Conservation (phyloP, 1,140 invertebrate species). For the Drosophila ercepeae region DNA sequence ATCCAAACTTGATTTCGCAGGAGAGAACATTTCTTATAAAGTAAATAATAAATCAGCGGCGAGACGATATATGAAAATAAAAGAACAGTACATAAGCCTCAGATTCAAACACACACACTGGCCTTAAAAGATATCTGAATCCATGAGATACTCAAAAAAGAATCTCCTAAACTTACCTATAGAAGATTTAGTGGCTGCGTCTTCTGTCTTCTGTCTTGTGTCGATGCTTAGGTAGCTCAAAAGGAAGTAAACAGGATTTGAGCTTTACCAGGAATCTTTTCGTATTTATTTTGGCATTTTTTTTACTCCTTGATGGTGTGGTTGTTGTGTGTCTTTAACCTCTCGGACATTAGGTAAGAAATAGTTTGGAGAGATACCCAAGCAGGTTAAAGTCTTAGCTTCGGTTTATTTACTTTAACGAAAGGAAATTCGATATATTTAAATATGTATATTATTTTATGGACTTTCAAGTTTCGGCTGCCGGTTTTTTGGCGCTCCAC, state of each 20-base stretch:
- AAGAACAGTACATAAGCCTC: constrained; percentile 36
- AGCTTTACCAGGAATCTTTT: constrained; percentile 69
- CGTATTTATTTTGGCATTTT: constrained; percentile 4
- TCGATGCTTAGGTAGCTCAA: constrained; percentile 71
- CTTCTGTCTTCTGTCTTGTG: constrained; percentile 44
- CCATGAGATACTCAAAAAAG: constrained; percentile 40
- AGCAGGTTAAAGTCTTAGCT: constrained; percentile 3
- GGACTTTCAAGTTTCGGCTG: constrained; percentile 32
- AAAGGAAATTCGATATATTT: constrained; percentile 72
- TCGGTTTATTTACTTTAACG: constrained; percentile 43
- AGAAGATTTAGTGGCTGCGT: constrained; percentile 71
- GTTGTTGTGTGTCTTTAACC: constrained; percentile 38
- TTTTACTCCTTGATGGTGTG: neutral
- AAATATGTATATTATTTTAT: constrained; percentile 61
- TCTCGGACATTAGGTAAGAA: constrained; percentile 62
- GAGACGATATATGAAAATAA: constrained; percentile 64
- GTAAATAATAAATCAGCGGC: constrained; percentile 76
- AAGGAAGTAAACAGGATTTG: constrained; percentile 77
- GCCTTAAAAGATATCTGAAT: constrained; percentile 15
- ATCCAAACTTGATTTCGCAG: constrained; percentile 50
- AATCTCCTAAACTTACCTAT: constrained; percentile 63
- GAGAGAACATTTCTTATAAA: constrained; percentile 61
- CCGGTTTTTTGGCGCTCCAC: constrained; percentile 12
- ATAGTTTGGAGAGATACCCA: no score
- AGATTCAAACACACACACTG: constrained; percentile 17